Conservation (phyloP, 2,797 vertebrate genomes). For the Schizothorax lantsangensis region DNA sequence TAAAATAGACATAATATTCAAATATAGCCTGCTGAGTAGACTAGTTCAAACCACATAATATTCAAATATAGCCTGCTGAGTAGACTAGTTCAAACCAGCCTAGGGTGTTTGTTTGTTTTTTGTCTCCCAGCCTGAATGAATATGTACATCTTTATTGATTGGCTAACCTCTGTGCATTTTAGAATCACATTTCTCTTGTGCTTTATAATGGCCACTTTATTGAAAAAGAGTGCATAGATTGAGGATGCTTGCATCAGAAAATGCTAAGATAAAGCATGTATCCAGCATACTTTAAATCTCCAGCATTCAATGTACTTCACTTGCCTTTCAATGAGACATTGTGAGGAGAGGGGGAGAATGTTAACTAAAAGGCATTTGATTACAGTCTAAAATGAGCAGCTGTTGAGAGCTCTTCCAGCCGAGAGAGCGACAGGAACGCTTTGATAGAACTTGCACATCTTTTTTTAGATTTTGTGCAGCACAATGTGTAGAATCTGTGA, state of each 20-base stretch:
- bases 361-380: slow-evolving; percentile 53
- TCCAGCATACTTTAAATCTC: slow-evolving; percentile 27
- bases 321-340: slow-evolving; percentile 51
- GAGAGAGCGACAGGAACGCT: slow-evolving; percentile 9
- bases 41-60: background rate
- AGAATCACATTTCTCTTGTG: slow-evolving; percentile 33
- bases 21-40: background rate
- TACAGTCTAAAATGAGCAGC: slow-evolving; percentile 52
- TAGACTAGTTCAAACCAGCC: background rate
- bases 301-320: slow-evolving; percentile 45
- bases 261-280: background rate
- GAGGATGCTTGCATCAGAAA: slow-evolving; percentile 10
- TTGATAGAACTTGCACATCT: slow-evolving; percentile 17
- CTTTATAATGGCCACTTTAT: slow-evolving; percentile 19
- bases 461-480: slow-evolving; percentile 17
- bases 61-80: background rate
- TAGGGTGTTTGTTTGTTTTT: background rate
- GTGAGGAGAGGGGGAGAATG: slow-evolving; percentile 24
- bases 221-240: slow-evolving; percentile 31
- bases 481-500: background rate
- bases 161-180: background rate
- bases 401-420: slow-evolving; percentile 33
- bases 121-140: background rate
- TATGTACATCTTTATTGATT: background rate
- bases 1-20: background rate